phyloP scores from a whole-genome alignment of 2,888 invertebrate genomes.

The Cerceris rybyensis region DNA sequence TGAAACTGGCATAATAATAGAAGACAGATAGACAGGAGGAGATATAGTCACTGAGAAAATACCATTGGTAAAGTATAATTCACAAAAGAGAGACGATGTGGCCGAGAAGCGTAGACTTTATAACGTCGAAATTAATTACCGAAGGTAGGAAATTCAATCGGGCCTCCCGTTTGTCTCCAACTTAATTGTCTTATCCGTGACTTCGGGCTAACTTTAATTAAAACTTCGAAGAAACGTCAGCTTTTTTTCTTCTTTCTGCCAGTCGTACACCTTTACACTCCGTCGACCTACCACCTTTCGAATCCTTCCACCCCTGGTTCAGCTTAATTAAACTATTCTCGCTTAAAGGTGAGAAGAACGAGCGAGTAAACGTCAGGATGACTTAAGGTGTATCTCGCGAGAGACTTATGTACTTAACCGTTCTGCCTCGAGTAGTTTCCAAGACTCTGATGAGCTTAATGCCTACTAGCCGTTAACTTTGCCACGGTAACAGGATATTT shows the following conservation, averaged over 20 bases:
- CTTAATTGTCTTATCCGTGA: conserved; percentile 55
- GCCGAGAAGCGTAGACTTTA: conserved; percentile 24
- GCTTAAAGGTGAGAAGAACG: background rate
- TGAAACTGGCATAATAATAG: too few species aligned
- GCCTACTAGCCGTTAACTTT: conserved; percentile 14
- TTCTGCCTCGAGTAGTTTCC: conserved; percentile 39
- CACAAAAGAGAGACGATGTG: too few species aligned
- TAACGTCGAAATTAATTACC: conserved; percentile 61
- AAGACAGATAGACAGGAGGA: too few species aligned
- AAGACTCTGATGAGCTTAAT: conserved; percentile 38
- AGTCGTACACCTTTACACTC: background rate
- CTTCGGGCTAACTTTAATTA: conserved; percentile 53
- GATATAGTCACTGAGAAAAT: too few species aligned
- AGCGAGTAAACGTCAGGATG: conserved; percentile 3
- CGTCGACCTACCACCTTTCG: background rate
- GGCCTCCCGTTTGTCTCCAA: conserved; percentile 48
- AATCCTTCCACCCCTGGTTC: background rate
- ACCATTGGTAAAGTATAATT: too few species aligned
- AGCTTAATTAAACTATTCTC: conserved; percentile 36
- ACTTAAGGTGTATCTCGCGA: conserved; percentile 27
- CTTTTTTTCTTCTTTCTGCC: conserved; percentile 3
- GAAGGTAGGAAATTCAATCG: conserved; percentile 60
- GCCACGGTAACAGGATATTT: conserved; percentile 48
- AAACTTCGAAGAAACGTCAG: conserved; percentile 36
- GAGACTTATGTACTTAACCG: conserved; percentile 40